phyloP scores from a whole-genome alignment of 1,140 invertebrate genomes.

The Hylaeus anthracinus region DNA sequence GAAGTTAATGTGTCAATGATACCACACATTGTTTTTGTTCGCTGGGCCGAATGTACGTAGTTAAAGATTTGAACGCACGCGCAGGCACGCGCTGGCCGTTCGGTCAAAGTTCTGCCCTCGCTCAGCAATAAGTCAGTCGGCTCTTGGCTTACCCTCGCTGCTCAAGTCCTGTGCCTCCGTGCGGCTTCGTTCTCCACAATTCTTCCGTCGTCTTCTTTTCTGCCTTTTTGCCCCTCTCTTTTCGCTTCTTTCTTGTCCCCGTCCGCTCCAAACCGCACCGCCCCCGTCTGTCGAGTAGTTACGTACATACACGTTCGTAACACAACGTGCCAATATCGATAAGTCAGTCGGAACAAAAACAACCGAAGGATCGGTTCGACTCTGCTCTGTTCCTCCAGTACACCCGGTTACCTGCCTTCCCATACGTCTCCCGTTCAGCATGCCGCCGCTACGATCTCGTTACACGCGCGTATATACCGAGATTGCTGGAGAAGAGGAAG shows the following conservation, averaged over 20 bases:
- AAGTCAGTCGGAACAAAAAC: conserved; percentile 67
- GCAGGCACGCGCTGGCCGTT: conserved; percentile 32
- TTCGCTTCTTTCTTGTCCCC: conserved; percentile 25
- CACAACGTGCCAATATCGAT: conserved; percentile 68
- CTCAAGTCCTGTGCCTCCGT: conserved; percentile 65
- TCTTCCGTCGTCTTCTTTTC: conserved; percentile 39
- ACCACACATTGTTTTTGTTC: too few relatives aligned
- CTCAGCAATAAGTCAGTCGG: conserved; percentile 76
- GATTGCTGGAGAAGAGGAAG: conserved; percentile 22
- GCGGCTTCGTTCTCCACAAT: conserved; percentile 62
- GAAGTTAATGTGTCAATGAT: too few relatives aligned
- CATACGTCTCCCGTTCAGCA: conserved; percentile 49
- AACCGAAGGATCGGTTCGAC: conserved; percentile 60
- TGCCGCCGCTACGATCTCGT: conserved; percentile 64
- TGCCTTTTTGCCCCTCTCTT: conserved; percentile 43
- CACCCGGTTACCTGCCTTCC: conserved; percentile 42
- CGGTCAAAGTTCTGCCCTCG: conserved; percentile 74
- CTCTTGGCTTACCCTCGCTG: conserved; percentile 68
- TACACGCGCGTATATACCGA: conserved; percentile 55
- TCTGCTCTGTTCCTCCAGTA: conserved; percentile 21
- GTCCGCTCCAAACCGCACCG: not conserved
- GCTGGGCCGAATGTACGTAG: too few relatives aligned
- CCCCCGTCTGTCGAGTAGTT: conserved; percentile 62
- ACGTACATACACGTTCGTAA: conserved; percentile 65
- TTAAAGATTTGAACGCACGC: not conserved